Conservation (phyloP, 2,113 vertebrate genomes). For the Mobula hypostoma region DNA sequence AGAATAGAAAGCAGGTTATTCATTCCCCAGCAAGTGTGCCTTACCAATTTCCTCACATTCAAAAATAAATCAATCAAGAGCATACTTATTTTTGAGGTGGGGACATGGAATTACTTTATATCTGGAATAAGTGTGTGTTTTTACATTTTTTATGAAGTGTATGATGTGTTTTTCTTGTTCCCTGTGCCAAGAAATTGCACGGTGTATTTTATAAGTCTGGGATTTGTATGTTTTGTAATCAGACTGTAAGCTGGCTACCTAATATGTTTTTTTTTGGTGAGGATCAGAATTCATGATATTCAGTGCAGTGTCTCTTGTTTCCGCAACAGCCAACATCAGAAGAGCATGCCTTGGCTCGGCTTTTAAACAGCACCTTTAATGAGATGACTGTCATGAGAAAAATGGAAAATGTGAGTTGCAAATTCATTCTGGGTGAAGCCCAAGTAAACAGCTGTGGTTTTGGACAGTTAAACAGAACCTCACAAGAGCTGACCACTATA, state of each 20-base stretch:
- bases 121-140: background rate
- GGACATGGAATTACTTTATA: background rate
- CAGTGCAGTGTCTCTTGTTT: background rate
- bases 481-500: background rate
- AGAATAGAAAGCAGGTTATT: background rate
- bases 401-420: background rate
- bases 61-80: conserved; percentile 2
- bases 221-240: no score
- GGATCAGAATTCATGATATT: background rate
- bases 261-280: background rate
- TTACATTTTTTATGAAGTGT: conserved; percentile 1
- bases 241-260: background rate
- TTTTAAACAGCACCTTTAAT: background rate
- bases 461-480: background rate
- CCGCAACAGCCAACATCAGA: background rate
- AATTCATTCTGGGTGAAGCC: background rate
- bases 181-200: background rate
- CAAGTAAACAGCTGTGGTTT: background rate
- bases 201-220: background rate
- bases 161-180: background rate
- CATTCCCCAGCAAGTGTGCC: background rate
- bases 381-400: background rate
- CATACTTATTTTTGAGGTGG: background rate
- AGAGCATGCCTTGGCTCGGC: background rate
- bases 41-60: background rate